Evolutionary conservation across 1,140 invertebrate genomes (phyloP).

Genomic region (Pachyrhynchus sulphureomaculatus): DNA sequence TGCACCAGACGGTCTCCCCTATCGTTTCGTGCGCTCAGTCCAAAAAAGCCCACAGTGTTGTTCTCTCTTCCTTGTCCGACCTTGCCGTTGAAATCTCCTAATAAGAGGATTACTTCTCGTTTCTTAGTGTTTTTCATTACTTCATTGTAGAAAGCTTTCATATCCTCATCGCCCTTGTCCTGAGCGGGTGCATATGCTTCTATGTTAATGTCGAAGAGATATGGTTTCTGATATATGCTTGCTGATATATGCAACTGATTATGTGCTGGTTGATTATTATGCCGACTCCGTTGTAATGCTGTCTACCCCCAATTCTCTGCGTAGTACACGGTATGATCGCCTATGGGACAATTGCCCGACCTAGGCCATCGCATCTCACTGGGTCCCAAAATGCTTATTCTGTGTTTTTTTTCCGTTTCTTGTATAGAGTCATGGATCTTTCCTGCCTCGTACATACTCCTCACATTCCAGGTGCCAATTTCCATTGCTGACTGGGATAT

Average conservation of each 20-base stretch:
- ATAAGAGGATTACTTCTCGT: no score
- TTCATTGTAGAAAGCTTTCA: no score
- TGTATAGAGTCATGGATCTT: conserved; percentile 17
- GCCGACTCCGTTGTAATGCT: conserved; percentile 24
- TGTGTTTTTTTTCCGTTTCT: conserved; percentile 24
- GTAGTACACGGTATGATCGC: conserved; percentile 6
- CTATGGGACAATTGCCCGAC: not conserved
- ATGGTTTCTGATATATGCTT: conserved; percentile 28
- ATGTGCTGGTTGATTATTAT: conserved; percentile 16
- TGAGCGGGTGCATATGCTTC: conserved; percentile 43
- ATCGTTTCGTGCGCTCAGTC: no score
- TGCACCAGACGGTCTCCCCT: no score
- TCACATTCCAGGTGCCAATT: conserved; percentile 16
- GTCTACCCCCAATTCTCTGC: not conserved
- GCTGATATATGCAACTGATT: conserved; percentile 3
- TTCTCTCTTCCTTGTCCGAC: no score
- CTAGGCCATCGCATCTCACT: conserved; percentile 11
- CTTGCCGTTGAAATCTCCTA: conserved; percentile 45
- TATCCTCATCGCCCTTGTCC: conserved; percentile 27
- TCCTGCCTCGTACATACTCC: conserved; percentile 4
- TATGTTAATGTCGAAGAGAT: conserved; percentile 37
- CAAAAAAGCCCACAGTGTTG: no score
- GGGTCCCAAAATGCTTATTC: conserved; percentile 9
- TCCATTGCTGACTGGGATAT: no score
- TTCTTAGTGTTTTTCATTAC: conserved; percentile 24